Base-by-base conservation (phyloP, 2,113 vertebrate genomes). In the Leuciscus idus region DNA sequence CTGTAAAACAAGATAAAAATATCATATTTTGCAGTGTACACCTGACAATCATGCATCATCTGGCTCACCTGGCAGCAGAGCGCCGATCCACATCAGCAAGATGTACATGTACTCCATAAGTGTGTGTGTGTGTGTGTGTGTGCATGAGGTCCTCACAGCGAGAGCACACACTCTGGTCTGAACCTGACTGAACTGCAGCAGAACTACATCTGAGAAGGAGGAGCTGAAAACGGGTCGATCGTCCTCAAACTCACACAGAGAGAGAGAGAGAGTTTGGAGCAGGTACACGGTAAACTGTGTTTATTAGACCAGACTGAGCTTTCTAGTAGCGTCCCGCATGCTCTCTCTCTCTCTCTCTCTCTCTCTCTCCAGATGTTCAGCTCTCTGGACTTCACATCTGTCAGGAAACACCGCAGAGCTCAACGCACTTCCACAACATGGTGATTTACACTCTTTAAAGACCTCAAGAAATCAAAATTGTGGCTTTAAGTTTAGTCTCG, bases 31-130 rank as follows among this genome's bases (percentile, higher is more conserved):
- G 55, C 55, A 57, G 6, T 0, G 55, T 23, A 8, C 55, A 23
- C 55, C 39, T 68, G 13, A 19, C 4, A 87, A 33, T 76, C 48
- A 50, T 57, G 52, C 12, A 36, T 21, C 62, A 72, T 4, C 30
- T 21, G 19, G 68, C 85, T 81, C 79, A 89, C 88, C 88, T 86
- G 88, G 88, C 55, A 89, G 62, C 46, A 89, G 81, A 36, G 64
- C 73, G 59, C 66, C 33, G 75, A 46, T 75, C 59, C 66, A 84
- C 83, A 89, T n/a, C 61, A 89, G 81, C 50, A 81, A 72, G 68
- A 84, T 57, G 46, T 36, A 57, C 81, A 30, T 81, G 76, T 84
- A 81, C 76, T 86, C 88, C 88, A 89, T 87, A 57, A 55, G 83
- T 82, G 85, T 74, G 87, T 77, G 70, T 70, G 28, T 61, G 73